Base-by-base conservation (phyloP, 2,797 vertebrate species). In the Lacerta viridis region DNA sequence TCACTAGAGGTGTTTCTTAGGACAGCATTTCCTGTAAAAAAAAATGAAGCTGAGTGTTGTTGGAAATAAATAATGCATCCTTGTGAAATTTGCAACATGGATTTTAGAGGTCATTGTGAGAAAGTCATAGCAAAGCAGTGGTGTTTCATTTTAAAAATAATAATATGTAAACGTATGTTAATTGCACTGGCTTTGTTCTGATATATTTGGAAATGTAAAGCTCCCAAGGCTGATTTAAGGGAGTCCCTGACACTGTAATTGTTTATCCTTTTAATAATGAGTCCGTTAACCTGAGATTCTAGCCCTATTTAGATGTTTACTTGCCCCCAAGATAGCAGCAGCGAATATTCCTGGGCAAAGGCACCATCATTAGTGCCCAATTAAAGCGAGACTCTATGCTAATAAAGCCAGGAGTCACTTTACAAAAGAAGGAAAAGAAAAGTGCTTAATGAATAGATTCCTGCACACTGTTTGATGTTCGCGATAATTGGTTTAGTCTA, bases 401-500 rank as follows among this genome's bases (percentile, higher is more conserved):
- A 95, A 96, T 95, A 93, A 94, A 93, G 81, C 95, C 96, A 97
- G 92, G 95, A 97, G 95, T 96, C 95, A 92, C 94, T 96, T 96
- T 93, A 92, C 87, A 95, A 94, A 94, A 90, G 75, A 87, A 95
- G 92, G 90, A 95, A 93, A 92, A 91, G 90, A 90, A 88, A 95
- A 94, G 81, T 84, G 93, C 86, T 91, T 96, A 92, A 95, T 95
- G 93, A 95, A 93, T 93, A 86, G 88, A 83, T 94, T 95, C 95
- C 93, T 93, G 88, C 86, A 93, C 94, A 92, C 86, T 91, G 96
- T 98, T 98, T 98, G 98, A 98, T 97, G 97, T 97, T 95, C 78
- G 86, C 93, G 94, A 96, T 98, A 98, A 98, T 98, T 97, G 98
- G 95, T 97, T 97, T 96, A 96, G 97, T 96, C 96, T 93, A 89